phyloP scores from a whole-genome alignment of 2,113 vertebrate species.

The Psettodes erumei region DNA sequence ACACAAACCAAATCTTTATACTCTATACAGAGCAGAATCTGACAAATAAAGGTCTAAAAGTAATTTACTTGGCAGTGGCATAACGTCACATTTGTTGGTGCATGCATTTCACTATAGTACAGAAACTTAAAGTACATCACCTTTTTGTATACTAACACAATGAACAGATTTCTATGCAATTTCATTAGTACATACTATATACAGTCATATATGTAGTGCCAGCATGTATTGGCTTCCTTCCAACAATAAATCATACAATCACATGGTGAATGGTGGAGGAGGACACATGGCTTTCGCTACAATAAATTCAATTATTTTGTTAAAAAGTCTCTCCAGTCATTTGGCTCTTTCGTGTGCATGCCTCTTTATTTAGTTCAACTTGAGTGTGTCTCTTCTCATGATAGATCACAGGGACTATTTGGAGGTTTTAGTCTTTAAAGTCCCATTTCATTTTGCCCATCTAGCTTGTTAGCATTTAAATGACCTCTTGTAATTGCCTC shows the following conservation, averaged over 20 bases:
- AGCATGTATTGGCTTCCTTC: too few species aligned
- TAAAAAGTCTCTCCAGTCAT: background rate
- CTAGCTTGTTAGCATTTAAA: constrained; percentile 66
- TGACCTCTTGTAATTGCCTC: constrained; percentile 60
- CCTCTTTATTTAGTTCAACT: background rate
- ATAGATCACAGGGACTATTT: constrained; percentile 56
- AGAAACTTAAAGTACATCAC: too few species aligned
- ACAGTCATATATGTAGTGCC: background rate
- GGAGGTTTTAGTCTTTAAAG: constrained; percentile 49
- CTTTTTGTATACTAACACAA: too few species aligned
- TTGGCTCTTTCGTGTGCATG: background rate
- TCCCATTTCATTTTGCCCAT: constrained; percentile 46
- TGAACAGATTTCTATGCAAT: too few species aligned
- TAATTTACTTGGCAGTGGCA: too few species aligned
- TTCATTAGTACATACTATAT: too few species aligned
- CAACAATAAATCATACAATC: background rate
- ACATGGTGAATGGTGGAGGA: background rate
- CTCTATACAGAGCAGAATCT: too few species aligned
- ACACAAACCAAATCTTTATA: too few species aligned
- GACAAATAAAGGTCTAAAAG: too few species aligned
- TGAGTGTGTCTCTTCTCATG: constrained; percentile 12
- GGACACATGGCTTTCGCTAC: background rate
- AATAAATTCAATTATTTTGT: background rate
- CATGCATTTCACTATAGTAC: too few species aligned
- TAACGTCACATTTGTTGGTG: too few species aligned